A percentile compares a stretch with the other conserved stretches of the same genome.
These are phyloP conservation scores for Tiphia femorata DNA, from an alignment of 2,888 invertebrate genomes.

Conservation along the genomic window DNA sequence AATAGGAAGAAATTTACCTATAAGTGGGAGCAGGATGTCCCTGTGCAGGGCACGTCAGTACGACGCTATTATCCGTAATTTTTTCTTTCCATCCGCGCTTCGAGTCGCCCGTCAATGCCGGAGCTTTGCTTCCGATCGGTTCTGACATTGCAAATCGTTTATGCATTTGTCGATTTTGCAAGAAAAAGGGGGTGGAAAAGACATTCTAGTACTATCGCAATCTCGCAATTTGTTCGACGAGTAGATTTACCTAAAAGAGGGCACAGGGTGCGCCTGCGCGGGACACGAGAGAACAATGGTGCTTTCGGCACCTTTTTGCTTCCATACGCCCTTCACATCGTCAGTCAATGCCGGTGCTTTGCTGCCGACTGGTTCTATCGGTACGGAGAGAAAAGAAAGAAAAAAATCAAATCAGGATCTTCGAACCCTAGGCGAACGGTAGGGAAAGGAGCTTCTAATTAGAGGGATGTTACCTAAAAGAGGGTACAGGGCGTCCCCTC, in stretches of 20 bases:
- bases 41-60: constrained; percentile 79
- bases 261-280: constrained; percentile 82
- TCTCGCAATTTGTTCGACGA: no score
- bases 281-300: constrained; percentile 76
- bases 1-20: constrained; percentile 72
- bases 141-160: no score
- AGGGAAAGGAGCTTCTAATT: background rate
- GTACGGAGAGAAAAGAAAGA: background rate
- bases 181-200: background rate
- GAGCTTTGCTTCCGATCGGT: constrained; percentile 72
- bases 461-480: constrained; percentile 72
- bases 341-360: constrained; percentile 73
- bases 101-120: constrained; percentile 73
- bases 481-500: constrained; percentile 71
- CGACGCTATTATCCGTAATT: constrained; percentile 62
- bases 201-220: background rate
- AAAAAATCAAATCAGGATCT: background rate
- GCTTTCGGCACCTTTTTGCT: constrained; percentile 32
- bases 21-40: constrained; percentile 80
- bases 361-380: constrained; percentile 72
- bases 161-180: background rate
- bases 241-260: constrained; percentile 76
- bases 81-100: constrained; percentile 54
- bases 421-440: no score
- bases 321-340: constrained; percentile 69